Evolutionary conservation across 2,888 invertebrate species (phyloP), one percentile per base, ranked within the genome.

Genomic region (Nemoura dubitans): DNA sequence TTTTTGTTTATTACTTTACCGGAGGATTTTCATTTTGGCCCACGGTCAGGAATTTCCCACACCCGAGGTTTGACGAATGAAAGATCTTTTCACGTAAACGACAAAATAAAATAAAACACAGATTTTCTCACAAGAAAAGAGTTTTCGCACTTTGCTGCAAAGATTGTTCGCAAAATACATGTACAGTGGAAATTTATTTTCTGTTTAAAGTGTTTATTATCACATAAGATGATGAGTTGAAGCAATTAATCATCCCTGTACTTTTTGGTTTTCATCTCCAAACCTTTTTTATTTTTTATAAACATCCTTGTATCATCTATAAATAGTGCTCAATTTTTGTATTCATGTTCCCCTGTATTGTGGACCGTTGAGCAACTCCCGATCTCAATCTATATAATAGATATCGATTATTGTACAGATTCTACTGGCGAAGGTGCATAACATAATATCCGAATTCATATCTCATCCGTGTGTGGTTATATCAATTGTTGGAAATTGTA

Each of bases 1-100:
- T 88, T 89, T 89, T 89, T 89, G 87, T 88, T 87, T 86, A 77
- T 59, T 59, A 21, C 59, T 59, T 59, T 59, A 7, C 59, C 59
- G 14, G 59, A 21, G 59, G 59, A 21, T 59, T 59, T 59, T 59
- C 59, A 59, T 59, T 59, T 59, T 14, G 21, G 21, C 59, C 21
- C 14, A 14, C 59, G 14, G 59, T 59, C 59, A 14, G 59, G 6
- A 59, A 59, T 59, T 16, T 2, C 59, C 59, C 14, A 3, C 59
- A 59, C 59, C 16, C 59, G 59, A 3, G 16, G 3, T 3, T 59
- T 59, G 59, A 59, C 59, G 59, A 10, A 21, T 59, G 59, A 59
- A 59, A 21, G 1, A 59, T 7, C 21, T 59, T 59, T 59, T 59
- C 6, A 59, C 59, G 59, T 59, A 21, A 59, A 59, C 16, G 10